Evolutionary conservation across 2,888 invertebrate genomes (phyloP), one percentile per base, ranked within the genome.

Genomic region (Coenonympha arcania): DNA sequence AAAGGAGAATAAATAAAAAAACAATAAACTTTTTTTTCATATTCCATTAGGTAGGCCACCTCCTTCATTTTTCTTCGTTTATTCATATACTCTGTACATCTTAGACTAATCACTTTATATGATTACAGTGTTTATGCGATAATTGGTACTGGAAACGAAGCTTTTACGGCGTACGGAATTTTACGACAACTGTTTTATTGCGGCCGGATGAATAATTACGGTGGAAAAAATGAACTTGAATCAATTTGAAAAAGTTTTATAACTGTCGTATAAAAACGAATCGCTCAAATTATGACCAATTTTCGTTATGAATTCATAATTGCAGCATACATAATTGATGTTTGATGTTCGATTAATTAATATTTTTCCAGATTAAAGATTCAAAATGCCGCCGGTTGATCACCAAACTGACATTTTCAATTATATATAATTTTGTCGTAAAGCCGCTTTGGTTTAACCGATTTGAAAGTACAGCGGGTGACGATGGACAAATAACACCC

Each of bases 151-250:
- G 37, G 36, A 42, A 46, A 33, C 18, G 9, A 24, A 52, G 22
- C 20, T 33, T 50, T 50, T 45, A 57, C 36, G 40, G 56, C 63
- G 62, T 57, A 65, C 66, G 58, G 58, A 52, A 48, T 65, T 77
- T 77, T 75, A 78, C 64, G 68, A 73, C 68, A 70, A 61, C 66
- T 64, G 44, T 50, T 50, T 52, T 52, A 52, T 50, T 47, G 28
- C 31, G n/a, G 26, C 31, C 47, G 28, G 24, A 48, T 30, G 34
- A 16, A 50, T 54, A 18, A 48, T 54, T 50, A 41, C 43, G 39
- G 30, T 22, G 40, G 50, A 46, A 41, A 50, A 48, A 50, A 47
- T 50, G 40, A n/a, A 24, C 47, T 50, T 48, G 36, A 50, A 57
- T 57, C 49, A 49, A 55, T 53, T 55, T 48, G 60, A 42, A 44